Evolutionary conservation across 2,888 invertebrate species (phyloP).

Genomic region (Tholera decimalis): DNA sequence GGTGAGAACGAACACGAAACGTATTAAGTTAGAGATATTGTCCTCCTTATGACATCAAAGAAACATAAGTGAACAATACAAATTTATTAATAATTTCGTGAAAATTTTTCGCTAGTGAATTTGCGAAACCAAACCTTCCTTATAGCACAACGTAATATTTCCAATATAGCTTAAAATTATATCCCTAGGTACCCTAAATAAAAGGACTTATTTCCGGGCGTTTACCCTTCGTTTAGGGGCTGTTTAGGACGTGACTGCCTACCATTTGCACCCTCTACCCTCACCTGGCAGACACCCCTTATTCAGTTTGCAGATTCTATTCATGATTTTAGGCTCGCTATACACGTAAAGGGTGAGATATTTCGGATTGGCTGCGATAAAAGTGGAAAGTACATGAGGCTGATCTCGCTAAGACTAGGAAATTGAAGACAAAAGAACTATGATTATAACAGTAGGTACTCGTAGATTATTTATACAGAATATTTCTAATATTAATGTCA

Average conservation of each 20-base stretch:
- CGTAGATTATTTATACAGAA: no score
- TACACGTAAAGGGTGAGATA: constrained; percentile 51
- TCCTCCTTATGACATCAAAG: neutral
- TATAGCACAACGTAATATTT: neutral
- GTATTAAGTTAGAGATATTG: no score
- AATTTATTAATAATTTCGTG: neutral
- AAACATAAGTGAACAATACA: neutral
- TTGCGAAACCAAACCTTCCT: neutral
- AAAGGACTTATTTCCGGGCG: constrained; percentile 73
- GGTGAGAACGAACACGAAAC: no score
- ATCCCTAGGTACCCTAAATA: constrained; percentile 68
- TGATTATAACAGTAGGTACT: no score
- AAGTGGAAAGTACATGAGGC: neutral
- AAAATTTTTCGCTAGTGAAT: constrained; percentile 7
- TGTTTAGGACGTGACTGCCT: constrained; percentile 78
- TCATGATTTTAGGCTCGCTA: constrained; percentile 59
- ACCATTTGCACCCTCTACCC: constrained; percentile 73
- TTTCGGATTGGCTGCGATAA: constrained; percentile 18
- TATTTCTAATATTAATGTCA: no score
- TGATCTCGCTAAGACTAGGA: neutral
- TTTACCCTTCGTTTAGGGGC: constrained; percentile 73
- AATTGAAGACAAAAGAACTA: neutral
- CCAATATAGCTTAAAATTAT: constrained; percentile 35
- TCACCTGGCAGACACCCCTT: constrained; percentile 67
- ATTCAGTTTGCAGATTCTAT: constrained; percentile 79